Conservation (phyloP, 1,140 invertebrate genomes). For the Plutomurus gul region DNA sequence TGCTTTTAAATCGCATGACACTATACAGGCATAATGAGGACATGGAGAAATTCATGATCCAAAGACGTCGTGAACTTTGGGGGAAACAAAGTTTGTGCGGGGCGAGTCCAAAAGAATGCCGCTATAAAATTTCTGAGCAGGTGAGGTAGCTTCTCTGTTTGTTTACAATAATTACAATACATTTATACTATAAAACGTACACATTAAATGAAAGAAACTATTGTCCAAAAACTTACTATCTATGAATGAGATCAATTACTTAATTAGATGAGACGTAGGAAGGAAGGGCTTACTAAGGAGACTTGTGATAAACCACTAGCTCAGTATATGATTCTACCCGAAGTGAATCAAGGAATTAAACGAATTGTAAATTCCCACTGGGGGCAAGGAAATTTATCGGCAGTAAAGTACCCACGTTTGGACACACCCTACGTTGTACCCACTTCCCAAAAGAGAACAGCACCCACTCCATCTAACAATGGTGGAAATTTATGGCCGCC, state of each 20-base stretch:
- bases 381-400: constrained; percentile 60
- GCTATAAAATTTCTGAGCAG: constrained; percentile 55
- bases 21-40: constrained; percentile 75
- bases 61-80: constrained; percentile 69
- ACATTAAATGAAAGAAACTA: neutral
- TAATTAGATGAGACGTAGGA: neutral
- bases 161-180: too few relatives aligned
- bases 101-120: constrained; percentile 58
- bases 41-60: constrained; percentile 76
- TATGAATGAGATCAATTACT: neutral
- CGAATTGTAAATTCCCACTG: constrained; percentile 63
- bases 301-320: constrained; percentile 39
- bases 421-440: constrained; percentile 17
- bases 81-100: constrained; percentile 60
- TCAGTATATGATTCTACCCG: neutral
- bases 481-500: constrained; percentile 65
- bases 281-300: constrained; percentile 39
- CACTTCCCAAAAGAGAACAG: neutral
- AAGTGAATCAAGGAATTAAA: constrained; percentile 62
- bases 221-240: neutral
- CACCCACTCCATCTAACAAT: constrained; percentile 46
- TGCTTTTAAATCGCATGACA: neutral
- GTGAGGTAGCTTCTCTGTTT: too few relatives aligned
- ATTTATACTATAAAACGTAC: neutral
- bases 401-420: constrained; percentile 61